Percentiles rank a stretch among this genome's conserved stretches.
phyloP scores from a whole-genome alignment of 2,113 vertebrate species.

The Corythaixoides concolor region DNA sequence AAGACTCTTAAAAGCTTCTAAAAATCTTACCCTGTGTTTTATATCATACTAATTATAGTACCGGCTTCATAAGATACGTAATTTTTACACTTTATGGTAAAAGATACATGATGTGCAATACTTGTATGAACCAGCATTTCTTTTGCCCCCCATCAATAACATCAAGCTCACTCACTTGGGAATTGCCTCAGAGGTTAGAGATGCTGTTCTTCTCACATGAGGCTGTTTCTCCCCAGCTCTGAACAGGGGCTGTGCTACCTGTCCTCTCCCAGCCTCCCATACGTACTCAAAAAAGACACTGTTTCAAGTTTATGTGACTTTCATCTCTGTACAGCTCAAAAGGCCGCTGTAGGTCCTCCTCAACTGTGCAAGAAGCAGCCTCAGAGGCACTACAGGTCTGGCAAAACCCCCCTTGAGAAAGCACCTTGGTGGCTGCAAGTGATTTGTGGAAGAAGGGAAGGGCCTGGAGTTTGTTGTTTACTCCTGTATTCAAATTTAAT shows the following conservation, averaged over 20 bases:
- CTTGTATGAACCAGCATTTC: not conserved
- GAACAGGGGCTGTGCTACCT: not conserved
- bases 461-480: not conserved
- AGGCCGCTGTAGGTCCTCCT: not conserved
- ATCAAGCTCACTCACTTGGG: not conserved
- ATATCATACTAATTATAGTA: not conserved
- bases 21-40: not conserved
- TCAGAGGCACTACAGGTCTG: not conserved
- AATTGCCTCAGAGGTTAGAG: not conserved
- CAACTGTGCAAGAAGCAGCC: not conserved
- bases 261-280: not conserved
- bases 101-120: accelerated
- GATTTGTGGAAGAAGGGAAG: not conserved
- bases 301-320: not conserved
- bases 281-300: not conserved
- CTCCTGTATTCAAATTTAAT: not conserved
- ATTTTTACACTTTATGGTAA: not conserved
- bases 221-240: not conserved
- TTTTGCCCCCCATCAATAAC: not conserved
- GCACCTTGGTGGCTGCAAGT: not conserved
- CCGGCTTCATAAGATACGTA: not conserved
- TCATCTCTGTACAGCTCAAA: not conserved
- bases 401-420: not conserved
- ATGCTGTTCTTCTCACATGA: accelerated
- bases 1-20: not conserved